phyloP scores from a whole-genome alignment of 2,888 invertebrate genomes.

The Amblyteles armatorius region DNA sequence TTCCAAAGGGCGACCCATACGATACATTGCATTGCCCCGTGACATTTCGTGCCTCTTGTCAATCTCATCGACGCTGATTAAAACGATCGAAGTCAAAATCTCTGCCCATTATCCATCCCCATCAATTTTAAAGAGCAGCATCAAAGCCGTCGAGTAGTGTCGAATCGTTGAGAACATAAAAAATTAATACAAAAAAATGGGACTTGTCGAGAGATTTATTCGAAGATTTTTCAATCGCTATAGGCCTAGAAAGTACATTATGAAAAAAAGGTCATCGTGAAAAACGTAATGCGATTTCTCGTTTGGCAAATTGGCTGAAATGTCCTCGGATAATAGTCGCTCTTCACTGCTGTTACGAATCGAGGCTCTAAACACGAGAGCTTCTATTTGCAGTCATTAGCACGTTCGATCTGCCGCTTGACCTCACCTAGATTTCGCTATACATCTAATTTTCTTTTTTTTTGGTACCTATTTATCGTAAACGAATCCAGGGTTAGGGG shows the following conservation, averaged over 20 bases:
- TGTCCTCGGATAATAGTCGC: neutral
- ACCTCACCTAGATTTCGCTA: conserved; percentile 1
- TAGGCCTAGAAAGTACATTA: neutral
- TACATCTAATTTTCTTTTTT: neutral
- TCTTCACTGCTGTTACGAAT: neutral
- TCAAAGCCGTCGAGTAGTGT: neutral
- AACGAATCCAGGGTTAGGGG: no score
- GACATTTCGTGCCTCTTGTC: conserved; percentile 22
- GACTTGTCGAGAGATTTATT: neutral
- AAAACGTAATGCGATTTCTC: neutral
- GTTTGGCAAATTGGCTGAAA: conserved; percentile 5
- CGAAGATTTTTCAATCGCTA: neutral
- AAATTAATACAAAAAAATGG: no score
- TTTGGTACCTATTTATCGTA: no score
- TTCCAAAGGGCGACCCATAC: conserved; percentile 28
- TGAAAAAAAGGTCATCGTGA: neutral
- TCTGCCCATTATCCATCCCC: neutral
- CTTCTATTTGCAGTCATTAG: conserved; percentile 16
- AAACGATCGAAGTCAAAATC: neutral
- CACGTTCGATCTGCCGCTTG: conserved; percentile 11
- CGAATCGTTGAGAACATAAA: no score
- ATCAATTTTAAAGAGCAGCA: neutral
- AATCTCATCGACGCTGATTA: neutral
- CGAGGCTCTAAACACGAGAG: conserved; percentile 11
- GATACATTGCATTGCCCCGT: neutral